Evolutionary conservation across 2,888 invertebrate species (phyloP).

Genomic region (Chloroclysta siterata): DNA sequence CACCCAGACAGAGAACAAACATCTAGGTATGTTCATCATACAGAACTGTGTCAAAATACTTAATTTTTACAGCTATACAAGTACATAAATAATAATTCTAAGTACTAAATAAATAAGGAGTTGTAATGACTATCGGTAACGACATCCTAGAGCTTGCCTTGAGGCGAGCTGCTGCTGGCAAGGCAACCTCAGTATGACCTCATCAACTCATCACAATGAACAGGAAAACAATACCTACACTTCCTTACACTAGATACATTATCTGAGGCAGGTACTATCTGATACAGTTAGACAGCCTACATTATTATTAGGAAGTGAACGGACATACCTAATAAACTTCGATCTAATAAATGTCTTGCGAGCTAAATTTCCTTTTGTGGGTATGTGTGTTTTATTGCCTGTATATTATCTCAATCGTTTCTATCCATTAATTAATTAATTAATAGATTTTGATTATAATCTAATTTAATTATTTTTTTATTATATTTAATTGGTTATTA

Average conservation of each 20-base stretch:
- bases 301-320: slow-evolving; percentile 18
- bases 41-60: no score
- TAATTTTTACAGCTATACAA: neutral
- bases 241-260: slow-evolving; percentile 51
- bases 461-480: no score
- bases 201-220: slow-evolving; percentile 47
- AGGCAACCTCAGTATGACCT: slow-evolving; percentile 48
- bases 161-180: slow-evolving; percentile 39
- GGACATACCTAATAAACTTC: slow-evolving; percentile 2
- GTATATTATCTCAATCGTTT: no score
- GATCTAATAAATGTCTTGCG: no score
- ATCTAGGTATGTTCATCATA: no score
- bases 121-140: slow-evolving; percentile 33
- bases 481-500: no score
- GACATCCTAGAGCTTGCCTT: slow-evolving; percentile 46
- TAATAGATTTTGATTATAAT: no score
- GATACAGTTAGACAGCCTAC: slow-evolving; percentile 23
- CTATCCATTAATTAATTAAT: no score
- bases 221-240: slow-evolving; percentile 51
- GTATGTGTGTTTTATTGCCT: no score
- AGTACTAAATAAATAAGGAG: slow-evolving; percentile 9
- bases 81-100: neutral
- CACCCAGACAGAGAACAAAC: no score
- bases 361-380: no score
- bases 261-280: slow-evolving; percentile 36